Conservation (phyloP, 2,113 vertebrate species). For the Oryzias javanicus region DNA sequence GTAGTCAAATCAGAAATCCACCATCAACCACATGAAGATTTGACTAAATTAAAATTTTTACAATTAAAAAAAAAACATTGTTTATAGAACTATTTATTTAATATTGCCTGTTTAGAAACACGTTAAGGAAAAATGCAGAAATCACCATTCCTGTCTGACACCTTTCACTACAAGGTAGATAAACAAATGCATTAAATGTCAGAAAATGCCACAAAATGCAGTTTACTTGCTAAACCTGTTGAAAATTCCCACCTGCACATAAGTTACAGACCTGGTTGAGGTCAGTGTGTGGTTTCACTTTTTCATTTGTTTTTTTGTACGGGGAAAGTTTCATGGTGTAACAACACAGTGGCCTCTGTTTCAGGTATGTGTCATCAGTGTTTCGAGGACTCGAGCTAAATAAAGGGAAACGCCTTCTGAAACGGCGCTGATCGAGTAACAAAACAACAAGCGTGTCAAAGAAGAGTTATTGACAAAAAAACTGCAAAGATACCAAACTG, state of each 20-base stretch:
- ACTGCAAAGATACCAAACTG: too few relatives aligned
- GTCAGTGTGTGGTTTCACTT: slow-evolving; percentile 55
- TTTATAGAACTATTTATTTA: too few relatives aligned
- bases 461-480: too few relatives aligned
- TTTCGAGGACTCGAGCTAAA: neutral
- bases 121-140: too few relatives aligned
- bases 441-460: too few relatives aligned
- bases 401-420: neutral
- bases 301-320: slow-evolving; percentile 33
- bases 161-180: neutral
- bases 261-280: slow-evolving; percentile 18
- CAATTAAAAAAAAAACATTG: too few relatives aligned
- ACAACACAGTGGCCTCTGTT: slow-evolving; percentile 52
- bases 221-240: slow-evolving; percentile 33
- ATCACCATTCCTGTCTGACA: neutral
- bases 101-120: neutral
- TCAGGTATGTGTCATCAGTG: slow-evolving; percentile 59
- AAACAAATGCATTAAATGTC: slow-evolving; percentile 3
- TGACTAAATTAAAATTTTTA: too few relatives aligned
- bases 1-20: too few relatives aligned
- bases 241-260: slow-evolving; percentile 38
- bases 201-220: slow-evolving; percentile 14
- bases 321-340: slow-evolving; percentile 62
- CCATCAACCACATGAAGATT: too few relatives aligned
- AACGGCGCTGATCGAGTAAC: too few relatives aligned